These are phyloP conservation scores for Chaetodon trifasciatus DNA, from an alignment of 2,797 vertebrate genomes.

Conservation along the genomic window DNA sequence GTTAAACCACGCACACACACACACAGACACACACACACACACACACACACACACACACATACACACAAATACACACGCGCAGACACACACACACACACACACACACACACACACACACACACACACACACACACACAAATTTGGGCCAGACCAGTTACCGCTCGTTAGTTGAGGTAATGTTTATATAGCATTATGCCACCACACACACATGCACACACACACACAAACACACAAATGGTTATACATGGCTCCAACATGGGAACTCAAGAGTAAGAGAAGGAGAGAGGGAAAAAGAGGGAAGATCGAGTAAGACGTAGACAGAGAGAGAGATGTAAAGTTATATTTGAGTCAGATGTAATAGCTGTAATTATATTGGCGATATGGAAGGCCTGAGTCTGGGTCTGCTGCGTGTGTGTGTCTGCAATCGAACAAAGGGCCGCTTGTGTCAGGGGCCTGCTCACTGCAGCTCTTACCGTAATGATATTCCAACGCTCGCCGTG, in stretches of 20 bases:
- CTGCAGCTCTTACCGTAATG: conserved; percentile 84
- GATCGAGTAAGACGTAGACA: conserved; percentile 35
- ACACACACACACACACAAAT: conserved; percentile 18
- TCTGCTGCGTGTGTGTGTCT: conserved; percentile 58
- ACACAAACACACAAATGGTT: conserved; percentile 43
- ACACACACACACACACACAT: conserved; percentile 38
- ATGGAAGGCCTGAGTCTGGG: conserved; percentile 80
- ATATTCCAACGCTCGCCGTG: conserved; percentile 80
- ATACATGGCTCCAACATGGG: conserved; percentile 65
- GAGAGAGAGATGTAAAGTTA: conserved; percentile 78
- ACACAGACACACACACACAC: conserved; percentile 37
- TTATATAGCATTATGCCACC: conserved; percentile 87
- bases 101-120: conserved; percentile 41
- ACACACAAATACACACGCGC: conserved; percentile 23
- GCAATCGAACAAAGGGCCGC: conserved; percentile 81
- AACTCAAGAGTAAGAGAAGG: conserved; percentile 54
- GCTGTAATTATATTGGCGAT: conserved; percentile 85
- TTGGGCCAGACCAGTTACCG: conserved; percentile 81
- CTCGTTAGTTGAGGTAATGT: conserved; percentile 91
- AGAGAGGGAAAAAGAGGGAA: conserved; percentile 33
- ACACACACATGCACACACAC: conserved; percentile 59
- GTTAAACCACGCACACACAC: conserved; percentile 65
- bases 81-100: conserved; percentile 37
- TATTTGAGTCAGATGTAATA: conserved; percentile 85
- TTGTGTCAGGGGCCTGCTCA: conserved; percentile 82